Evolutionary conservation across 2,113 vertebrate genomes (phyloP).

Genomic region (Mesoclemmys tuberculata): DNA sequence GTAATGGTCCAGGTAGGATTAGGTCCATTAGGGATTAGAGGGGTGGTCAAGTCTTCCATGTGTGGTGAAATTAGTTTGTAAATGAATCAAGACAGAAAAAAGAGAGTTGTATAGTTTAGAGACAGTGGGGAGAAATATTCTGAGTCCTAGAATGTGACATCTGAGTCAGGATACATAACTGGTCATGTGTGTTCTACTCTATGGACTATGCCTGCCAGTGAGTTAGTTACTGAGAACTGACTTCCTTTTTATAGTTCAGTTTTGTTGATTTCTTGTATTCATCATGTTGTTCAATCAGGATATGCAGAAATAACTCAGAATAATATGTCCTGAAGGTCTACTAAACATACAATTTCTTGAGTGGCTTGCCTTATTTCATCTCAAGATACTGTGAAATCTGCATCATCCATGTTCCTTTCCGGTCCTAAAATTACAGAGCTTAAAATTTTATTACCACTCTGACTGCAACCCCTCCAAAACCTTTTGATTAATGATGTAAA

Average conservation of each 20-base stretch:
- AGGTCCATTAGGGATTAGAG: too few relatives aligned
- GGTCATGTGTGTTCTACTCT: too few relatives aligned
- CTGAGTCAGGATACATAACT: too few relatives aligned
- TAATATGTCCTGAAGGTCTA: neutral
- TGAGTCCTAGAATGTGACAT: neutral
- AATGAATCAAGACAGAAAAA: too few relatives aligned
- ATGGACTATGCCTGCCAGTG: too few relatives aligned
- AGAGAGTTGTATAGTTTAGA: neutral
- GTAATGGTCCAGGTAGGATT: too few relatives aligned
- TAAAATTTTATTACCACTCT: neutral
- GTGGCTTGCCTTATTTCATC: neutral
- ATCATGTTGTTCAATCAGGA: neutral
- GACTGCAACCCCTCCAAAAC: too few relatives aligned
- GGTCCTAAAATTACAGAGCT: neutral
- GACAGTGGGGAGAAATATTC: neutral
- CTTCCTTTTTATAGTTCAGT: neutral
- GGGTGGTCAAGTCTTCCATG: too few relatives aligned
- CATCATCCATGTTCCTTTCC: too few relatives aligned
- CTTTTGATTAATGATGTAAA: too few relatives aligned
- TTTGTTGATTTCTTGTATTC: neutral
- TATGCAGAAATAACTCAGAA: neutral
- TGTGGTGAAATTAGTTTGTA: too few relatives aligned
- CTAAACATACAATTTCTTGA: neutral
- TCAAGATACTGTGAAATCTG: neutral
- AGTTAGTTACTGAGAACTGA: neutral